phyloP scores from a whole-genome alignment of 2,888 invertebrate species.

The Ceramica pisi region DNA sequence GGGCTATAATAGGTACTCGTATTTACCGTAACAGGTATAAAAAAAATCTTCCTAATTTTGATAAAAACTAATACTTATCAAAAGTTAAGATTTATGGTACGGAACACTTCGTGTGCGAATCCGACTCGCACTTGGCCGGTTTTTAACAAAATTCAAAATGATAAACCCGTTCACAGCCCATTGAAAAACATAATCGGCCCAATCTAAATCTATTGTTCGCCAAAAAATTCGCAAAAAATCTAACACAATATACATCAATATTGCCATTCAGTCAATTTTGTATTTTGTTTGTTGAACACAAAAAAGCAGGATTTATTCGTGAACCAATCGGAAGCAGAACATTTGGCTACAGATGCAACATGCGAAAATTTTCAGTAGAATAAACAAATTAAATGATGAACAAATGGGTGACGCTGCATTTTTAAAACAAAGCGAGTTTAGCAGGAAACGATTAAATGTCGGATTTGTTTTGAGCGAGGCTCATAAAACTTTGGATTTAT shows the following conservation, averaged over 20 bases:
- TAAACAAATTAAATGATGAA: slow-evolving; percentile 48
- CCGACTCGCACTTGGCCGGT: no score
- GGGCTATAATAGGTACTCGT: no score
- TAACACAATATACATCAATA: slow-evolving; percentile 42
- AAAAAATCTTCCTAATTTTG: no score
- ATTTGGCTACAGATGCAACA: slow-evolving; percentile 48
- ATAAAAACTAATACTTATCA: no score
- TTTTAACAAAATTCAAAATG: slow-evolving; percentile 6
- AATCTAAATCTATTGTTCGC: slow-evolving; percentile 48
- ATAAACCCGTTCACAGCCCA: slow-evolving; percentile 27
- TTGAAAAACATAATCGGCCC: slow-evolving; percentile 44
- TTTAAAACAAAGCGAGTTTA: slow-evolving; percentile 48
- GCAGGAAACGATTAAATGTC: slow-evolving; percentile 19
- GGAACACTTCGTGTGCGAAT: no score
- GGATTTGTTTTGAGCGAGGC: neutral
- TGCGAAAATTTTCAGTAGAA: slow-evolving; percentile 41
- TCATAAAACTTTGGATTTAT: no score
- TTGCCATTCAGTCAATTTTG: slow-evolving; percentile 30
- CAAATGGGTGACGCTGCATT: slow-evolving; percentile 42
- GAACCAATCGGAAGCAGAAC: slow-evolving; percentile 39
- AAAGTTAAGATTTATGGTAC: no score
- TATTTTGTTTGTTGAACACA: slow-evolving; percentile 27
- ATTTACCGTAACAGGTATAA: no score
- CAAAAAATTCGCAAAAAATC: slow-evolving; percentile 18
- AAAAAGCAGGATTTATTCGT: slow-evolving; percentile 45